Conservation (phyloP, 2,113 vertebrate genomes). For the Barnardius zonarius region DNA sequence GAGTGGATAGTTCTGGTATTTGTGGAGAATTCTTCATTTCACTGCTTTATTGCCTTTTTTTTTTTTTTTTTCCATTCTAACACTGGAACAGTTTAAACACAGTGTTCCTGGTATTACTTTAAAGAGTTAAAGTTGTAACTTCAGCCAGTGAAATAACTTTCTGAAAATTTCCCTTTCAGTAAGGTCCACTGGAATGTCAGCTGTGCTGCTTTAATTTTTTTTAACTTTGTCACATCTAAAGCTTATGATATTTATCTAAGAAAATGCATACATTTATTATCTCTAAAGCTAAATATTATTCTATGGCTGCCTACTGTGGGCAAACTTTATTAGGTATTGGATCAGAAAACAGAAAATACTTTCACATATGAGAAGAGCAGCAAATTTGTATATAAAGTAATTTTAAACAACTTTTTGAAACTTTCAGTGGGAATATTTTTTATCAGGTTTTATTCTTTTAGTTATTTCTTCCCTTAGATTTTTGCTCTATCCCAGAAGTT, state of each 20-base stretch:
- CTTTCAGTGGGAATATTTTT: background rate
- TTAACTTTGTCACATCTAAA: background rate
- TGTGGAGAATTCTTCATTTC: background rate
- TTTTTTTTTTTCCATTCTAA: background rate
- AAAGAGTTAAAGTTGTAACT: background rate
- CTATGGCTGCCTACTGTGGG: background rate
- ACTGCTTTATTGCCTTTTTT: background rate
- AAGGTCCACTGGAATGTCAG: background rate
- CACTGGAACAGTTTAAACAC: background rate
- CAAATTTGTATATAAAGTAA: background rate
- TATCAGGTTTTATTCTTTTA: background rate
- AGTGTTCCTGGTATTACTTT: fast-evolving
- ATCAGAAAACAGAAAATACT: background rate
- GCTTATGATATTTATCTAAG: background rate
- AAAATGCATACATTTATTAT: background rate
- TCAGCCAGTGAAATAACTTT: background rate
- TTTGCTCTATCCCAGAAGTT: background rate
- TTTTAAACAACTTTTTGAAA: background rate
- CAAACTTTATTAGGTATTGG: background rate
- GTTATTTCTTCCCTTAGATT: background rate
- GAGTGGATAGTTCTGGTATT: background rate
- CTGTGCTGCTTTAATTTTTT: background rate
- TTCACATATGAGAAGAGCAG: background rate
- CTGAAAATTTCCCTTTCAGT: background rate
- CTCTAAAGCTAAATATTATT: background rate